Conservation (phyloP, 1,140 invertebrate genomes). For the Penaeus vannamei region DNA sequence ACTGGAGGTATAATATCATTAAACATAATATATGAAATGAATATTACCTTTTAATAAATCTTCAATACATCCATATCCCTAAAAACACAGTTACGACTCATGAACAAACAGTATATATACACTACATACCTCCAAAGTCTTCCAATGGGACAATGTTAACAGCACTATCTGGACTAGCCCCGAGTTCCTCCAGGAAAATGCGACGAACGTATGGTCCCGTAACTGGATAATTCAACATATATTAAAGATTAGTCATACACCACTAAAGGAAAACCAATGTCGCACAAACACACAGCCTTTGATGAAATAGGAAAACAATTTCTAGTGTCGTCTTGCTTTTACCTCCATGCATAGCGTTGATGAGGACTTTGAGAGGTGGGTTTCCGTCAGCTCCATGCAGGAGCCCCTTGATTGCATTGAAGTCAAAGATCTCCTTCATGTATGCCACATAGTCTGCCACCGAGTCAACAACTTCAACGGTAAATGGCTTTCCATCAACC, state of each 20-base stretch:
- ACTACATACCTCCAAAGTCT: conserved; percentile 87
- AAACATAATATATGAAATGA: too few species aligned
- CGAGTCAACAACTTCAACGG: conserved; percentile 92
- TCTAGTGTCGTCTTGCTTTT: conserved; percentile 65
- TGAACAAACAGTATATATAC: not conserved
- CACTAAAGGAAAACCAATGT: conserved; percentile 1
- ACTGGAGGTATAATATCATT: too few species aligned
- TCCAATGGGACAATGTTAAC: conserved; percentile 85
- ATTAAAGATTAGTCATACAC: too few species aligned
- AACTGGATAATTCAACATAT: conserved; percentile 77
- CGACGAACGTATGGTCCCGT: conserved; percentile 95
- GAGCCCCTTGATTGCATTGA: conserved; percentile 83
- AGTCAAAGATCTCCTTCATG: conserved; percentile 99
- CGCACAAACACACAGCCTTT: not conserved
- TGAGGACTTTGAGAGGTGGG: conserved; percentile 86
- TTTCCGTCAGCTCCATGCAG: conserved; percentile 79
- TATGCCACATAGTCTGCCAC: conserved; percentile 90
- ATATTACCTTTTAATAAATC: too few species aligned
- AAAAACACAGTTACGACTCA: not conserved
- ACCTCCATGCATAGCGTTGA: conserved; percentile 97
- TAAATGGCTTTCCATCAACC: conserved; percentile 83
- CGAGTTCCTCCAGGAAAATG: conserved; percentile 91
- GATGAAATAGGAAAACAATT: not conserved
- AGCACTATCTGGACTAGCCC: conserved; percentile 78
- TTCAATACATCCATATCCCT: not conserved